These are phyloP conservation scores for Apocheima hispidaria DNA, from an alignment of 2,888 invertebrate species.

Conservation along the genomic window DNA sequence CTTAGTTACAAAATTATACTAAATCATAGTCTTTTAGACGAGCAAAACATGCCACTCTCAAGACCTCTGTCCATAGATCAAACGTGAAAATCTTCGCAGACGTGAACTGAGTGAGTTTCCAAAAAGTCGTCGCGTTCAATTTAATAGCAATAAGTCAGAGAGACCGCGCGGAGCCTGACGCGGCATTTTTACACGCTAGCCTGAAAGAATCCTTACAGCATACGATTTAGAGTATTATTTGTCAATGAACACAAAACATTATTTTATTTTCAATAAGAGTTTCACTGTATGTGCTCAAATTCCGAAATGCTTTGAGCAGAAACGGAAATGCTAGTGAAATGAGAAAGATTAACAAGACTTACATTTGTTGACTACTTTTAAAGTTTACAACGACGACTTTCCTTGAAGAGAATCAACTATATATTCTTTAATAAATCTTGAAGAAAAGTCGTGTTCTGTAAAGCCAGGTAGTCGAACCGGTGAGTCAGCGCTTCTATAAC, in stretches of 20 bases:
- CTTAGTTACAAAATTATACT: not conserved
- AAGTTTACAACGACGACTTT: too few species aligned
- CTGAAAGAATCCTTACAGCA: constrained; percentile 47
- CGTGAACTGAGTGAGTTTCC: constrained; percentile 43
- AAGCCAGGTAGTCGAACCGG: constrained; percentile 47
- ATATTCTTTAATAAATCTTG: too few species aligned
- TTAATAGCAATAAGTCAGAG: constrained; percentile 72
- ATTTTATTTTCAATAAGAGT: too few species aligned
- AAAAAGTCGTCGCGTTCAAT: constrained; percentile 65
- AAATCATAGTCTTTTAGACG: not conserved
- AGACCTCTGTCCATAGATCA: constrained; percentile 8
- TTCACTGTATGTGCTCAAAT: too few species aligned
- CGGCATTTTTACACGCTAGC: constrained; percentile 60
- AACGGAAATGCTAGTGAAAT: too few species aligned
- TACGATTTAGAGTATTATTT: constrained; percentile 42
- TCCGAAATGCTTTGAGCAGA: too few species aligned
- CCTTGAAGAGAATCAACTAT: too few species aligned
- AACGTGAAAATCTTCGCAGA: constrained; percentile 12
- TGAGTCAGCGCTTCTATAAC: constrained; percentile 68
- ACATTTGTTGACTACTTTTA: too few species aligned
- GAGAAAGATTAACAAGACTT: too few species aligned
- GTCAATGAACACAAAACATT: too few species aligned
- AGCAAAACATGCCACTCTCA: constrained; percentile 6
- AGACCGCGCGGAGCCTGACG: constrained; percentile 55
- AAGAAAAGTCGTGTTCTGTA: constrained; percentile 48